Conservation (phyloP, 2,888 invertebrate genomes). For the Maniola hyperantus region DNA sequence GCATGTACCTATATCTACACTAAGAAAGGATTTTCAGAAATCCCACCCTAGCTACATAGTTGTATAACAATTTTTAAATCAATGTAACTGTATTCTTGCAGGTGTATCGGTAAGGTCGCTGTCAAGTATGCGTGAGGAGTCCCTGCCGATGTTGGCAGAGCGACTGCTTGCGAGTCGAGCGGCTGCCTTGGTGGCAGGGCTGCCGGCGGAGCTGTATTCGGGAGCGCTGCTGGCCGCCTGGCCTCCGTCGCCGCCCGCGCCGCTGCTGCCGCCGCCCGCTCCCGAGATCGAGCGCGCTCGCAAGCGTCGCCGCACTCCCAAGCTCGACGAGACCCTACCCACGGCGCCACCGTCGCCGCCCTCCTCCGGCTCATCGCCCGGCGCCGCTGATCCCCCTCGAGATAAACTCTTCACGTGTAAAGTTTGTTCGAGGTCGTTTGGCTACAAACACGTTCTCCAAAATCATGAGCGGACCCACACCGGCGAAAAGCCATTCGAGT, state of each 20-base stretch:
- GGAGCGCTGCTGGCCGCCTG: slow-evolving; percentile 83
- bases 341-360: slow-evolving; percentile 65
- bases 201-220: slow-evolving; percentile 85
- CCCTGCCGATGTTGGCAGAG: slow-evolving; percentile 76
- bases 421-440: slow-evolving; percentile 93
- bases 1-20: too few species aligned
- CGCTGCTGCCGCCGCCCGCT: slow-evolving; percentile 78
- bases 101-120: slow-evolving; percentile 79
- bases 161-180: slow-evolving; percentile 80
- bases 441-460: slow-evolving; percentile 96
- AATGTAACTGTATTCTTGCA: slow-evolving; percentile 42
- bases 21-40: too few species aligned
- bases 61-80: background rate
- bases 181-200: slow-evolving; percentile 78
- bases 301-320: slow-evolving; percentile 76
- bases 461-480: slow-evolving; percentile 97
- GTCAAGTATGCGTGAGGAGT: slow-evolving; percentile 77
- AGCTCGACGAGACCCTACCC: slow-evolving; percentile 67
- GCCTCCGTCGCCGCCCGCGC: slow-evolving; percentile 81
- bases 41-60: too few species aligned
- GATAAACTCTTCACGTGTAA: slow-evolving; percentile 95
- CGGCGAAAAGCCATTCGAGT: slow-evolving; percentile 97
- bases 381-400: slow-evolving; percentile 79
- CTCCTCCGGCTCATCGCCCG: slow-evolving; percentile 79
- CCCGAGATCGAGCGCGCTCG: slow-evolving; percentile 70